Conservation (phyloP, 1,140 invertebrate genomes). For the Papilio helenus region DNA sequence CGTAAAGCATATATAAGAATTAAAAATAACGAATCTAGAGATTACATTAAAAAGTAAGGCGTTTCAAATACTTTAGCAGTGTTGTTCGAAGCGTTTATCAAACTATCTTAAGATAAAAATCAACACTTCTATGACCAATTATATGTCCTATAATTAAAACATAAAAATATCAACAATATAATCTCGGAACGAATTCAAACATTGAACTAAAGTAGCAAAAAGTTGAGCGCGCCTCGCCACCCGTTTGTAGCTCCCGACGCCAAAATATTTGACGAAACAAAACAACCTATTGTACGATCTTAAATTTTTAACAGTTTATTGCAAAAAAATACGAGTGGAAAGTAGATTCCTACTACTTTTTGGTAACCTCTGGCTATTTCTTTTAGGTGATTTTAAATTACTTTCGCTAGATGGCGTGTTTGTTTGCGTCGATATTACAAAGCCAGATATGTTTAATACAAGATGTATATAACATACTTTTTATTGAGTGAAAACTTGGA, state of each 20-base stretch:
- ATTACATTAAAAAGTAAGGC: background rate
- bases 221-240: constrained; percentile 30
- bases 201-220: constrained; percentile 30
- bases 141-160: constrained; percentile 17
- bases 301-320: constrained; percentile 11
- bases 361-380: background rate
- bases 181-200: background rate
- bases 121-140: background rate
- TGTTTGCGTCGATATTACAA: background rate
- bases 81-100: background rate
- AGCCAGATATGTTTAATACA: too few relatives aligned
- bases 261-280: constrained; percentile 48
- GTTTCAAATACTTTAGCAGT: background rate
- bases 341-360: background rate
- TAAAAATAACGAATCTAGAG: background rate
- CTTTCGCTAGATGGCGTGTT: too few relatives aligned
- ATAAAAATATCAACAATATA: constrained; percentile 35
- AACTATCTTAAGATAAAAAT: constrained; percentile 3
- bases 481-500: too few relatives aligned
- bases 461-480: too few relatives aligned
- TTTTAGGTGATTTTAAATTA: background rate
- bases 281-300: constrained; percentile 37
- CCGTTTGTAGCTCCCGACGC: constrained; percentile 51
- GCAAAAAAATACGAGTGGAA: background rate
- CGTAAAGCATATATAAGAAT: too few relatives aligned